Evolutionary conservation across 2,888 invertebrate species (phyloP).

Genomic region (Tetragonula carbonaria): DNA sequence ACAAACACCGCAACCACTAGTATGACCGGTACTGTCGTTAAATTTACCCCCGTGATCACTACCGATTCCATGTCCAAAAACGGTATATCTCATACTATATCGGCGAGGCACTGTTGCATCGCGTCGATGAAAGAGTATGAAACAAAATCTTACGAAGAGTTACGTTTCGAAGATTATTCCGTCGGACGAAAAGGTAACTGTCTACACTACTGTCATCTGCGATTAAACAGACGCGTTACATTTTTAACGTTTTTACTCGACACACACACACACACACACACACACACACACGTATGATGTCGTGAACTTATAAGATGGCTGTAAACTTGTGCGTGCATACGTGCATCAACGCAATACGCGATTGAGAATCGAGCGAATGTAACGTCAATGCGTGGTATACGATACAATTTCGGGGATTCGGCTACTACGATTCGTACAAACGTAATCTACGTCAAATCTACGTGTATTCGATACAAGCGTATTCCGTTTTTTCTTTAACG

Average conservation of each 20-base stretch:
- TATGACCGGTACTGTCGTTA: slow-evolving; percentile 90
- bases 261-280: no score
- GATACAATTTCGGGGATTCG: not conserved
- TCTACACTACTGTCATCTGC: not conserved
- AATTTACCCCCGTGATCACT: slow-evolving; percentile 94
- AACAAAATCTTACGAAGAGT: slow-evolving; percentile 95
- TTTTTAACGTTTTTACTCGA: not conserved
- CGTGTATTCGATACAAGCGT: no score
- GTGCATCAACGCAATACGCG: not conserved
- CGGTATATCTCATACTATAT: slow-evolving; percentile 93
- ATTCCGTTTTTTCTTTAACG: not conserved
- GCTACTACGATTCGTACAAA: not conserved
- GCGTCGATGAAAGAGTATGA: slow-evolving; percentile 99
- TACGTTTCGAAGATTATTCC: slow-evolving; percentile 96
- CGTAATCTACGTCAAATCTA: no score
- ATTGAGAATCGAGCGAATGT: not conserved
- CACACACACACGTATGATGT: no score
- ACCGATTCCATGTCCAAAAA: slow-evolving; percentile 96
- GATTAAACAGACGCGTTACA: not conserved
- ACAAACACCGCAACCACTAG: slow-evolving; percentile 81
- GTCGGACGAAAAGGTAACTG: slow-evolving; percentile 92
- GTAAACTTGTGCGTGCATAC: fast-evolving
- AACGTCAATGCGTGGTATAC: no score
- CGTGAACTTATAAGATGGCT: not conserved
- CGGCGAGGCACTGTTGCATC: slow-evolving; percentile 97